Base-by-base conservation (phyloP, 2,888 invertebrate genomes). In the Stenichneumon culpator region DNA sequence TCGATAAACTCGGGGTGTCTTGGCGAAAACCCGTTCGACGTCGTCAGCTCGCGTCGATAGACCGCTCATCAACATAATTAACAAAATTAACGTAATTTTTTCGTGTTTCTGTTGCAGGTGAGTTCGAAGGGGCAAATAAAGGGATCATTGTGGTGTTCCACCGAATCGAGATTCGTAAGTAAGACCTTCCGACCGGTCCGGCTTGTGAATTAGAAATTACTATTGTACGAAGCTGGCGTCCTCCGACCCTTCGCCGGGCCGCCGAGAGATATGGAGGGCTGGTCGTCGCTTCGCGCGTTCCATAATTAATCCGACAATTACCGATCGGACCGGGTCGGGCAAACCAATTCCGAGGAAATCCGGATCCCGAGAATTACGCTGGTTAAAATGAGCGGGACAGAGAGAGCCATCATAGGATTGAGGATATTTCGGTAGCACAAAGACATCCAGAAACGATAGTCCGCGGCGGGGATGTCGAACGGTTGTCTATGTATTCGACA, bases 271-370 rank as follows among this genome's bases (percentile, higher is more conserved):
- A 47, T 4, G 2, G 25, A 25, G 11, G 25, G 14, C 52, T 28
- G 80, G 50, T 50, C 65, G 72, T 65, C 28, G 67, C 78, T 73
- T 80, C 25, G 32, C 54, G 54, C 79, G 69, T 87, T 89, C 82
- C 88, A 92, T 91, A 91, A 92, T 92, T 92, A 92, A 92, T 92
- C 90, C 88, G 88, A 89, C 90, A 92, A 91, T 93, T 91, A 91
- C 87, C 88, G 89, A 91, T 91, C 88, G 87, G 63, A 75, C 50
- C 22, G 72, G 50, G 57, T 52, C 22, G 19, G 80, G 65, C 60
- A 73, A 84, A 84, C 79, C 83, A 69, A 85, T 79, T 80, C 77
- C 54, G 74, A 79, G 77, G 81, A 87, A 89, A 83, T 87, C 81
- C 79, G 82, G 80, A 79, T 88, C 83, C 82, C 74, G 86, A 88